Base-by-base conservation (phyloP, 2,113 vertebrate species). In the Entomyzon cyanotis region DNA sequence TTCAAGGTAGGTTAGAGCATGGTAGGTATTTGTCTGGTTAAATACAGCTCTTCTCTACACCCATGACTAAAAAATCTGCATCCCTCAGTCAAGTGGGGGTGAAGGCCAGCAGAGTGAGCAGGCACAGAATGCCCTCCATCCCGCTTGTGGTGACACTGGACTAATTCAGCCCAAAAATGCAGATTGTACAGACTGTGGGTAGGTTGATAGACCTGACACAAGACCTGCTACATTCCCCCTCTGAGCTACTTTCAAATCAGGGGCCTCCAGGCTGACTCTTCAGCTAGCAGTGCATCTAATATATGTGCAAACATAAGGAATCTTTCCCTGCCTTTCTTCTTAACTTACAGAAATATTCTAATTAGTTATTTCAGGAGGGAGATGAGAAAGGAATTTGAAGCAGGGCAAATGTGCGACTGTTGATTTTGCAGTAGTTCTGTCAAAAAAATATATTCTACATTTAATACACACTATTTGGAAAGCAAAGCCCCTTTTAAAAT, bases 401-500 rank as follows among this genome's bases (percentile, higher is more conserved):
- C 73, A 75, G 37, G 86, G 84, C 55, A 89, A 68, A 76, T 62
- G 74, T 41, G 49, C 16, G 10, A 73, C 83, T 92, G 80, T 96
- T 95, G 91, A 90, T 86, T 89, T 87, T 74, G 87, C 76, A 75
- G 84, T 70, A 85, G 50, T 73, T 79, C 70, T 85, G 59, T 77
- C 87, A 67, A 62, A 93, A 97, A 96, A 97, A 89, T 84, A 83
- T 68, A 89, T 89, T 78, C 83, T 91, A 44, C 71, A 94, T 94
- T 95, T 95, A 96, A 95, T 73, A 81, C 87, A 70, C 23, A 59
- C 83, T 67, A 81, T 94, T 97, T 95, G 96, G 87, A 95, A 97
- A 95, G 95, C 94, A 96, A 95, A 97, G 53, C 71, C 93, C 92
- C 93, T 96, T 96, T 91, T 94, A 96, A 97, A 98, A 97, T 93